Base-by-base conservation (phyloP, 1,140 invertebrate genomes). In the Halyomorpha halys region DNA sequence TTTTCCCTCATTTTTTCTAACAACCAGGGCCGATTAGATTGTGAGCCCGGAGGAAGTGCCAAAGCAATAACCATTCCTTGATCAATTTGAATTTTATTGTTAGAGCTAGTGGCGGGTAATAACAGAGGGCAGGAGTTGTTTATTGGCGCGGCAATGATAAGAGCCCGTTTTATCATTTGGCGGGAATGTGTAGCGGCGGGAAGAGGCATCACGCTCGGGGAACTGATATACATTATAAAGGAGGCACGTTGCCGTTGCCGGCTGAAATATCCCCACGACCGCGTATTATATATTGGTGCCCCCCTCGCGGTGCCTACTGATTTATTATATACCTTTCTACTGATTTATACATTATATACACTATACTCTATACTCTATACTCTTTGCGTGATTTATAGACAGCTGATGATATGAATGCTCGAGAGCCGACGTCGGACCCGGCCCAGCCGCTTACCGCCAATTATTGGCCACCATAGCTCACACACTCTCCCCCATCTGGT, bases 151-250 rank as follows among this genome's bases (percentile, higher is more conserved):
- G 53, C 53, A 16, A 19, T 56, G 53, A 56, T 56, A 56, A 56
- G 23, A 27, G 19, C 9, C 6, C 53, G 23, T 56, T 56, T 56
- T 56, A 56, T 56, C 53, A 56, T 56, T 23, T 19, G 53, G 19
- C 53, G 14, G 53, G 23, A 56, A 56, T 56, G 53, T 19, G 53
- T 56, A 53, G 53, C 53, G 21, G 53, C 34, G 9, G 53, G 18
- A 3, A 25, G 53, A n/a, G 53, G 23, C 18, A 56, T 56, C 21
- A 56, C 53, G 53, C 9, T 25, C 53, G 2, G 23, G 21, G 18
- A 56, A 56, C 18, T 56, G 53, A 56, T 56, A 56, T 56, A 56
- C 53, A 56, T 56, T 56, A 56, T 56, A 56, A 56, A 56, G 53
- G 53, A 56, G 23, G 53, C 53, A 56, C 53, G 53, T 6, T 39